These are phyloP conservation scores for Cantharis rufa DNA, from an alignment of 2,888 invertebrate species.

Conservation along the genomic window DNA sequence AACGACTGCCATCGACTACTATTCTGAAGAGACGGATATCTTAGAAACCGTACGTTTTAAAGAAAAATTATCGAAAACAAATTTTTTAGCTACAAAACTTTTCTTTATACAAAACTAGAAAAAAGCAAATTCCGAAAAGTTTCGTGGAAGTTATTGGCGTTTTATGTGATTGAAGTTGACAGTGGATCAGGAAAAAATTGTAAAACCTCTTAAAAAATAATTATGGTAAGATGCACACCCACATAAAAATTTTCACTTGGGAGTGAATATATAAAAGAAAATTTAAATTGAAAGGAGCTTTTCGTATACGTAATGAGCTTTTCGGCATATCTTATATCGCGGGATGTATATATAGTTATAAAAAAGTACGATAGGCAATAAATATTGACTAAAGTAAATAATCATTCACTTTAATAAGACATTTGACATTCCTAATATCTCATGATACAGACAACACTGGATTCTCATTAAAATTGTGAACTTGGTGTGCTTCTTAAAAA, in stretches of 20 bases:
- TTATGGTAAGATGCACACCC: neutral
- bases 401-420: constrained; percentile 22
- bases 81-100: too few species aligned
- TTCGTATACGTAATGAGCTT: neutral
- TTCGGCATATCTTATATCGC: neutral
- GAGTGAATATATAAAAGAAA: neutral
- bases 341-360: neutral
- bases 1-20: too few species aligned
- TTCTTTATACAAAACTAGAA: neutral
- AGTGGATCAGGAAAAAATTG: neutral
- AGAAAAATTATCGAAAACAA: too few species aligned
- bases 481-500: constrained; percentile 10
- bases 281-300: neutral
- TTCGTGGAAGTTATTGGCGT: neutral
- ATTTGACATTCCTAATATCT: constrained; percentile 17
- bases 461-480: constrained; percentile 22
- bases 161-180: neutral
- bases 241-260: neutral
- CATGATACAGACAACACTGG: constrained; percentile 11
- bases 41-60: too few species aligned
- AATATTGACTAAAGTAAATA: constrained; percentile 10
- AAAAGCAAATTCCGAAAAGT: neutral
- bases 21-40: too few species aligned
- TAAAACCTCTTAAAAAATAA: neutral
- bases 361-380: constrained; percentile 10